A percentile compares a stretch with the other conserved stretches of the same genome.
Conservation (phyloP, 2,113 vertebrate genomes). For the Orientallactaga bullata region DNA sequence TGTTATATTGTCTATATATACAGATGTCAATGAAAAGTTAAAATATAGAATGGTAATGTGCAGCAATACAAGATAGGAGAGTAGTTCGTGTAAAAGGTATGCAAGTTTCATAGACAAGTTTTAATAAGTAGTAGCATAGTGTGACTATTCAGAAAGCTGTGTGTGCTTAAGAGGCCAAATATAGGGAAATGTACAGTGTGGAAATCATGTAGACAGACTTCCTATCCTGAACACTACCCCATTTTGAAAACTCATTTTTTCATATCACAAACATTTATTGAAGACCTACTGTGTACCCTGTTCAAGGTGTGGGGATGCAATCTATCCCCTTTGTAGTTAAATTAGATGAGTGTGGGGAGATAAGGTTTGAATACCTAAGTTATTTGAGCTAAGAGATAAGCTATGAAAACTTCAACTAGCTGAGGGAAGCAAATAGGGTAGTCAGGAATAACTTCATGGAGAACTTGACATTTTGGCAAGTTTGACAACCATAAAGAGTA, state of each 20-base stretch:
- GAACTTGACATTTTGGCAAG: constrained; percentile 29
- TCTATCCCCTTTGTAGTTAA: background rate
- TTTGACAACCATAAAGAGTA: constrained; percentile 10
- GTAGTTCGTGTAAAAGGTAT: constrained; percentile 42
- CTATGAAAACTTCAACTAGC: background rate
- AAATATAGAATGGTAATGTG: constrained; percentile 53
- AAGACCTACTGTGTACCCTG: constrained; percentile 9
- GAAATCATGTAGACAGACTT: background rate
- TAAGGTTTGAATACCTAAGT: constrained; percentile 2
- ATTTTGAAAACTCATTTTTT: constrained; percentile 43
- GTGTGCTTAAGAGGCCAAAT: constrained; percentile 31
- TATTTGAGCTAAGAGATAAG: constrained; percentile 13
- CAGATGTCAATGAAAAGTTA: background rate
- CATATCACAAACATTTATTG: background rate
- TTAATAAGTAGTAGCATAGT: constrained; percentile 29
- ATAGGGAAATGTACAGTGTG: constrained; percentile 35
- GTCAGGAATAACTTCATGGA: background rate
- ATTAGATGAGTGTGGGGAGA: background rate
- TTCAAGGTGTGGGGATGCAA: constrained; percentile 3
- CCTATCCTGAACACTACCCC: background rate
- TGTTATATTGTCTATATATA: too few species aligned
- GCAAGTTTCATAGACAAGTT: constrained; percentile 45
- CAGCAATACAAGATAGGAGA: constrained; percentile 60
- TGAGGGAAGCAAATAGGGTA: background rate
- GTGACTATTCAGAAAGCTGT: constrained; percentile 44